Conservation (phyloP, 2,797 vertebrate genomes). For the Onychomys torridus region DNA sequence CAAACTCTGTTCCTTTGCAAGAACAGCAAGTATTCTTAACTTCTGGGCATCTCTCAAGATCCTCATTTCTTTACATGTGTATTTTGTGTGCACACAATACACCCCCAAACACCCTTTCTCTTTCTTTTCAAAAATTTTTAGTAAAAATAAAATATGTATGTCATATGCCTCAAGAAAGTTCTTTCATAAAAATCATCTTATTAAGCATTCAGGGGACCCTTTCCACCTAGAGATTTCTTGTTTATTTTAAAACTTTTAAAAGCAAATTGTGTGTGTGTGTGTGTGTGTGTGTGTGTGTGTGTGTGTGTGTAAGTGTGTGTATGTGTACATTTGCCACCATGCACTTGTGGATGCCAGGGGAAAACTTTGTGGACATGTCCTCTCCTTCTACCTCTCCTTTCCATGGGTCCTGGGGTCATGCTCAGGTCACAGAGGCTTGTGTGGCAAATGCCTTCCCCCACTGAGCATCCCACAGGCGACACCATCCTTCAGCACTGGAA, state of each 20-base stretch:
- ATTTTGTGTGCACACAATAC: neutral
- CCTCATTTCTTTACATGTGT: neutral
- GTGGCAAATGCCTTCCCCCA: neutral
- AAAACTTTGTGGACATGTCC: neutral
- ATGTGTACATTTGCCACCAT: neutral
- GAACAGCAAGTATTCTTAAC: neutral
- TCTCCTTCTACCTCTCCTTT: neutral
- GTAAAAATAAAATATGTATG: slow-evolving; percentile 25
- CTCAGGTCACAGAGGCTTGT: neutral
- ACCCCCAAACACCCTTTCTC: neutral
- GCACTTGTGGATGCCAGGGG: neutral
- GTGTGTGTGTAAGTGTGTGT: neutral
- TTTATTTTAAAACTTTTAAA: neutral
- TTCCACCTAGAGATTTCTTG: neutral
- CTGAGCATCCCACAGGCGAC: neutral
- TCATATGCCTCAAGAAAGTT: neutral
- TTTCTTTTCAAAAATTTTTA: slow-evolving; percentile 38
- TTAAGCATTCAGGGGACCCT: neutral
- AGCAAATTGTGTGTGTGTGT: neutral
- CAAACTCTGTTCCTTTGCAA: neutral
- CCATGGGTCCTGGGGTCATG: neutral
- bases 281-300: neutral
- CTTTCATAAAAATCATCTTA: slow-evolving; percentile 28
- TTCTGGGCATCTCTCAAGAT: neutral
- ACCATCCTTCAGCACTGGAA: slow-evolving; percentile 35